phyloP scores from a whole-genome alignment of 64 coral and sea anemone species.

The Dendrophyllia cribrosa region DNA sequence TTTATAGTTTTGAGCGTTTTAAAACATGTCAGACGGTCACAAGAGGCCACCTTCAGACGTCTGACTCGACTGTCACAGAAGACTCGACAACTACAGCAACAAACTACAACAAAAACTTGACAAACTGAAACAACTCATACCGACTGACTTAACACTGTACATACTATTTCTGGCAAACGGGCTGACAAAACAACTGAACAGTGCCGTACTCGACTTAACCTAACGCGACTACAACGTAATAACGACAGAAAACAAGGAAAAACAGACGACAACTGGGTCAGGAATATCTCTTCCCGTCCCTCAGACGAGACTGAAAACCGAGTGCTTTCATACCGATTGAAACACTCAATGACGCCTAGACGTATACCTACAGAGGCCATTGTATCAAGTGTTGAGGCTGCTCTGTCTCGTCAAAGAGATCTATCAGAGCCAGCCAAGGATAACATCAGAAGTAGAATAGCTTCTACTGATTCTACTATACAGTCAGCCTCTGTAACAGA shows the following conservation, averaged over 20 bases:
- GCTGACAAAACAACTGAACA: conserved; percentile 48
- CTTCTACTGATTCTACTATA: conserved; percentile 59
- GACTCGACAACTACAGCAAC: no score
- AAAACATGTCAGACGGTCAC: no score
- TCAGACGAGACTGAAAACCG: conserved; percentile 58
- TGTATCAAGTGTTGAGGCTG: conserved; percentile 12
- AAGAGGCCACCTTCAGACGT: no score
- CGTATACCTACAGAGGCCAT: conserved; percentile 43
- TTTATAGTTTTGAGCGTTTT: no score
- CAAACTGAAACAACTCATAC: no score
- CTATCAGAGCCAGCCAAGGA: conserved; percentile 51
- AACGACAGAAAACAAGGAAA: conserved; percentile 46
- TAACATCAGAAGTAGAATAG: conserved; percentile 65
- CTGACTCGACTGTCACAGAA: no score
- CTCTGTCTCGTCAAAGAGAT: conserved; percentile 27
- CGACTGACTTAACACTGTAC: no score
- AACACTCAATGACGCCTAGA: conserved; percentile 62
- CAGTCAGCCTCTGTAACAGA: conserved; percentile 38
- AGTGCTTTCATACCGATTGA: conserved; percentile 62
- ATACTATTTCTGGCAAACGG: conserved; percentile 65
- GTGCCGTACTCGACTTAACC: conserved; percentile 4
- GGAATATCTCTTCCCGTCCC: neutral
- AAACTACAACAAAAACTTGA: no score
- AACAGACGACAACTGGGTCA: conserved; percentile 56
- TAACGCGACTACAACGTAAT: conserved; percentile 13